A percentile compares a stretch with the other conserved stretches of the same genome.
Conservation (phyloP, 2,888 invertebrate genomes). For the Dicyrtomina minuta region DNA sequence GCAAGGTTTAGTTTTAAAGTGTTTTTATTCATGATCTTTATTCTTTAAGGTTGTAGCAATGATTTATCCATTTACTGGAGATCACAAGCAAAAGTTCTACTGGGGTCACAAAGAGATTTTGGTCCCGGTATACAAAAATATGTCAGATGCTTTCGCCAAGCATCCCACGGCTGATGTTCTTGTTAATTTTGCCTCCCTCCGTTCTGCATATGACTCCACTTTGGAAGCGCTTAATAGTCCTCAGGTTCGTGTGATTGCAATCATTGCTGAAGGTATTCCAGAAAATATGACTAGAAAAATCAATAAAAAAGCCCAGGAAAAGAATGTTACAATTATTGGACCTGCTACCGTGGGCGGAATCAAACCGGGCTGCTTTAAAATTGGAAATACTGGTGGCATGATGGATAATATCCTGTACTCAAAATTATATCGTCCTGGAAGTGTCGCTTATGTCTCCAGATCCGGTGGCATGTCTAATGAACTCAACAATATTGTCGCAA, state of each 20-base stretch:
- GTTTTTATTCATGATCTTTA: neutral
- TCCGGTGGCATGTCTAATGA: constrained; percentile 99
- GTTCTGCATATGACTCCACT: constrained; percentile 96
- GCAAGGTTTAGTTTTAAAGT: too few relatives aligned
- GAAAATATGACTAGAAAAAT: constrained; percentile 97
- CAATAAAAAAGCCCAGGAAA: constrained; percentile 78
- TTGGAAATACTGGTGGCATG: constrained; percentile 99
- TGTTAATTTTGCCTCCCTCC: constrained; percentile 94
- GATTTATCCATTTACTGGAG: constrained; percentile 97
- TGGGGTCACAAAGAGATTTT: constrained; percentile 98
- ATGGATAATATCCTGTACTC: constrained; percentile 98
- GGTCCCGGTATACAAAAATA: constrained; percentile 90
- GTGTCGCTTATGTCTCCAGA: constrained; percentile 96
- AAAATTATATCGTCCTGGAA: constrained; percentile 93
- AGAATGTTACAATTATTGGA: constrained; percentile 84
- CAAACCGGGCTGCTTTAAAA: constrained; percentile 98
- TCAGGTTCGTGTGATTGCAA: constrained; percentile 93
- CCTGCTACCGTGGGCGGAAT: constrained; percentile 97
- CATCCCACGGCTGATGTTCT: constrained; percentile 93
- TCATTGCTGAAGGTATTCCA: constrained; percentile 99
- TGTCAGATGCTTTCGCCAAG: constrained; percentile 93
- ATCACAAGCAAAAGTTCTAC: constrained; percentile 99
- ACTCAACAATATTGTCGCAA: constrained; percentile 94
- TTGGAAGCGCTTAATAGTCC: constrained; percentile 90
- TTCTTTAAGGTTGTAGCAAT: constrained; percentile 73